phyloP scores from a whole-genome alignment of 1,140 invertebrate genomes.

The Lutraria rhynchaena region DNA sequence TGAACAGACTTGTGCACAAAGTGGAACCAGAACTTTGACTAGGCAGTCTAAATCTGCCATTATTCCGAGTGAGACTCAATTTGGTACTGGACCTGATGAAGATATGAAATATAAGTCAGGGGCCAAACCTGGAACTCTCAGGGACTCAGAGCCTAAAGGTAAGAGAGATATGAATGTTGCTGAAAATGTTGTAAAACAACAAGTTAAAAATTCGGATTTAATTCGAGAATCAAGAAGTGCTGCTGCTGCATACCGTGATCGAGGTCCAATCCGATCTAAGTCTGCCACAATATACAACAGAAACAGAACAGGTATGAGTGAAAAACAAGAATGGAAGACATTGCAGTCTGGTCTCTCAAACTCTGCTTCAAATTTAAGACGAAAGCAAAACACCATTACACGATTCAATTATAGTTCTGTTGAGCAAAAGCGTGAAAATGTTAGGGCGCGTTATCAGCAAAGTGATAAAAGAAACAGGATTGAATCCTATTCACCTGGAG shows the following conservation, averaged over 20 bases:
- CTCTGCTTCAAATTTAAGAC: constrained; percentile 42
- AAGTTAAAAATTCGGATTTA: neutral
- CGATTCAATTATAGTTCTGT: constrained; percentile 33
- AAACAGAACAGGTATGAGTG: neutral
- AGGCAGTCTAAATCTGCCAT: constrained; percentile 27
- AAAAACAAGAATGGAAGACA: neutral
- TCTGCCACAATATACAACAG: constrained; percentile 33
- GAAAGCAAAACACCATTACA: constrained; percentile 44
- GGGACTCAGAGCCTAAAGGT: neutral
- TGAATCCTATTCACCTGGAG: constrained; percentile 32
- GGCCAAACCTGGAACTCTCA: constrained; percentile 1
- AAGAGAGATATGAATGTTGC: neutral
- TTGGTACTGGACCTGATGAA: neutral
- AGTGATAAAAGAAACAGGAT: constrained; percentile 32
- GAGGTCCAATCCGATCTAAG: constrained; percentile 28
- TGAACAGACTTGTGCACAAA: neutral
- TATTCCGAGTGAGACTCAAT: neutral
- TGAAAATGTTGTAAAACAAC: neutral
- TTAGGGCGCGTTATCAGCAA: constrained; percentile 13
- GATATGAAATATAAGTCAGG: neutral
- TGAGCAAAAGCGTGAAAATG: constrained; percentile 42
- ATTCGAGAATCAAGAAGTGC: constrained; percentile 10
- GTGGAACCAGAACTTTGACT: neutral
- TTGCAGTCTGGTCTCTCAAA: constrained; percentile 30
- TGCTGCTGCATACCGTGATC: neutral